Base-by-base conservation (phyloP, 2,797 vertebrate species). In the Pipistrellus nathusii region DNA sequence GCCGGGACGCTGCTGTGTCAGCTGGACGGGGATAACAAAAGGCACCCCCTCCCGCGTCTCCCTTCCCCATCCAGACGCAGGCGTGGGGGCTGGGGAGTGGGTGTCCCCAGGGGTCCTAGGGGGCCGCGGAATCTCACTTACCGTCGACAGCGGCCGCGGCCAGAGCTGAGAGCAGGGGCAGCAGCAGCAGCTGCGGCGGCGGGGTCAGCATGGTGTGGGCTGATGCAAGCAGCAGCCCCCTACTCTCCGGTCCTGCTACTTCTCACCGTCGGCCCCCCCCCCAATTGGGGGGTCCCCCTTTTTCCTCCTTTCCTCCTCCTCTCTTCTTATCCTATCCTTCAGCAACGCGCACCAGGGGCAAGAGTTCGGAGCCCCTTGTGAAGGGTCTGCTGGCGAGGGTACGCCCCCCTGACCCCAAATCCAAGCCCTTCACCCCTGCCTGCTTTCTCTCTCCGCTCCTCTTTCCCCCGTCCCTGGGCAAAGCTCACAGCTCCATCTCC, bases 1-100 rank as follows among this genome's bases (percentile, higher is more conserved):
- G 95, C 93, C 51, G 53, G 96, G 95, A 94, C 85, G 87, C 89
- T 96, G 97, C 96, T 95, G 96, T 97, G 97, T 97, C 97, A 97
- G 97, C 95, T 96, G 96, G 90, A 82, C 95, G 57, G 78, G 95
- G 93, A 96, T 97, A 97, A 97, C 97, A 97, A 97, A 97, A 97
- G 96, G 90, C 95, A 95, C 96, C 97, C 97, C 95, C 96, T 96
- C 93, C 96, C 93, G 95, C 94, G 83, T 68, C 96, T 96, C 94
- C 92, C 91, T 94, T 95, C 94, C 88, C 91, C 90, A 91, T 57
- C 94, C 9, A n/a, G 78, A 75, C 80, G 92, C 95, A 71, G 85
- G 72, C 81, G 94, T 81, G 91, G 96, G 93, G 96, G 95, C 32
- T 92, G 94, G 93, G 95, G 84, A 94, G 88, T 76, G 95, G 95